phyloP scores from a whole-genome alignment of 1,140 invertebrate genomes.

The Liolophura sinensis region DNA sequence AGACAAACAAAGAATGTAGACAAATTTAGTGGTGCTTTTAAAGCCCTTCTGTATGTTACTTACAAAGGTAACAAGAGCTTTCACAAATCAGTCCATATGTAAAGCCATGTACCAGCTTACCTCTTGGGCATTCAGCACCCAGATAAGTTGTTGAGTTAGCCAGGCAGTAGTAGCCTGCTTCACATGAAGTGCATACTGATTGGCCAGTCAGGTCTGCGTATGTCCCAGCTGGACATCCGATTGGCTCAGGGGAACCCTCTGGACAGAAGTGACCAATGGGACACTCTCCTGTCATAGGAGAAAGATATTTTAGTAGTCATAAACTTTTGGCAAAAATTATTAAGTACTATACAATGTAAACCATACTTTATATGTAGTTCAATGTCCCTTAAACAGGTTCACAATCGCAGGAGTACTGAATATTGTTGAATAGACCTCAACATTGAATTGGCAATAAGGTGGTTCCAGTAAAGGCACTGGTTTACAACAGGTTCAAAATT shows the following conservation, averaged over 20 bases:
- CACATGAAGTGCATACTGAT: constrained; percentile 38
- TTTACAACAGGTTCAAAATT: not conserved
- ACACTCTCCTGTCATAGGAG: constrained; percentile 35
- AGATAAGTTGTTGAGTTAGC: constrained; percentile 43
- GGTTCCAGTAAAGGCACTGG: not conserved
- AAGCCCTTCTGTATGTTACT: too few relatives aligned
- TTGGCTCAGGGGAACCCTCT: constrained; percentile 38
- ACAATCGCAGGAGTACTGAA: too few relatives aligned
- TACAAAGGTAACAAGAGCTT: not conserved
- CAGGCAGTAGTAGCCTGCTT: constrained; percentile 50
- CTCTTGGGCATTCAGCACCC: constrained; percentile 49
- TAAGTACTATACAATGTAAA: too few relatives aligned
- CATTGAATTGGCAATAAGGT: not conserved
- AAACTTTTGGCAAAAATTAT: not conserved
- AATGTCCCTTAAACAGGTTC: too few relatives aligned
- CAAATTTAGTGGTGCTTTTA: too few relatives aligned
- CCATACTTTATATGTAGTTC: too few relatives aligned
- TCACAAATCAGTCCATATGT: not conserved
- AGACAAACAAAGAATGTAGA: too few relatives aligned
- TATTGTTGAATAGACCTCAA: too few relatives aligned
- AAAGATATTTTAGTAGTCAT: not conserved
- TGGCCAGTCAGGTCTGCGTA: constrained; percentile 46
- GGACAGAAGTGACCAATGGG: constrained; percentile 50
- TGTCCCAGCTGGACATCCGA: constrained; percentile 43
- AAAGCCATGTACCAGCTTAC: constrained; percentile 15